Percentiles rank a stretch among this genome's conserved stretches.
Conservation (phyloP, 1,140 invertebrate species). For the Calliphora vicina region DNA sequence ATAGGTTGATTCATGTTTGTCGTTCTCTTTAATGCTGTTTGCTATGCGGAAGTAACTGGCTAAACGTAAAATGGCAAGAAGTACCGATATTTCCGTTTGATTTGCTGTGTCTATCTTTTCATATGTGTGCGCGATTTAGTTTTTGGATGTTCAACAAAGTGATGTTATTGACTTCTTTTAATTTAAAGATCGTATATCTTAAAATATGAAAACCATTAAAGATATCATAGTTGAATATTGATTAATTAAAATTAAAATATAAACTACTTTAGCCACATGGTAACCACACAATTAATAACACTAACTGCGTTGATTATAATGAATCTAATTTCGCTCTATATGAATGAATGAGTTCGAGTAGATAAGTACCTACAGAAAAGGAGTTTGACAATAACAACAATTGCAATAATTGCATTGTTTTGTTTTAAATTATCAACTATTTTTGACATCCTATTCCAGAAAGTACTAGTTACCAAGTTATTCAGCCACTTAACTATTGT, state of each 20-base stretch:
- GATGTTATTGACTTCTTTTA: neutral
- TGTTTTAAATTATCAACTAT: too few relatives aligned
- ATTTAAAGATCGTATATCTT: neutral
- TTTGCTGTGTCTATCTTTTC: neutral
- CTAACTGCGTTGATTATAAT: too few relatives aligned
- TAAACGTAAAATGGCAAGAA: neutral
- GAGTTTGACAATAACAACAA: too few relatives aligned
- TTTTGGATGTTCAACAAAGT: neutral
- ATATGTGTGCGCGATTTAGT: too few relatives aligned
- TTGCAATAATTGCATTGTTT: too few relatives aligned
- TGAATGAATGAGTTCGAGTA: too few relatives aligned
- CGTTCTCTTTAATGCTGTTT: neutral
- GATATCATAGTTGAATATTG: neutral
- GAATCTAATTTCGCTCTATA: too few relatives aligned
- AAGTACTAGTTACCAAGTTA: too few relatives aligned
- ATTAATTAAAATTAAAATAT: neutral
- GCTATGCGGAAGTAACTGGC: slow-evolving; percentile 16
- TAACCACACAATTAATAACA: too few relatives aligned
- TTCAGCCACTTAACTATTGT: too few relatives aligned
- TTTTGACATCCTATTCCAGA: too few relatives aligned
- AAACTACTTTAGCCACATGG: neutral
- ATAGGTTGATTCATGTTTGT: slow-evolving; percentile 7
- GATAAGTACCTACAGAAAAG: too few relatives aligned
- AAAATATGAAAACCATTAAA: neutral
- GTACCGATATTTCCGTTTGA: neutral